Conservation (phyloP, 2,888 invertebrate species). For the Anodontia alba region DNA sequence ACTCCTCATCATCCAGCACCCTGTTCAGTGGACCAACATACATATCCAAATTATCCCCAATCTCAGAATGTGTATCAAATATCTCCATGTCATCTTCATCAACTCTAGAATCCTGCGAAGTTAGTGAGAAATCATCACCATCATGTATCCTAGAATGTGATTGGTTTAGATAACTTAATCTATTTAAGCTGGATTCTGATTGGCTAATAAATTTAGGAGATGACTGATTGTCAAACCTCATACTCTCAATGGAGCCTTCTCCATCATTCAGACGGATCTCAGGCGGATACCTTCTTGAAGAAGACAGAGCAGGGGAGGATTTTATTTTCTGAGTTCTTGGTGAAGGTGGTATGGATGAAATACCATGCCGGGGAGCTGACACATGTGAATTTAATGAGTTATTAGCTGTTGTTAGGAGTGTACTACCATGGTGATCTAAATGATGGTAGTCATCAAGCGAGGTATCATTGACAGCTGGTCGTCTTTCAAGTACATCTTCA, state of each 20-base stretch:
- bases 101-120: slow-evolving; percentile 11
- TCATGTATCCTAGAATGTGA: slow-evolving; percentile 24
- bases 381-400: background rate
- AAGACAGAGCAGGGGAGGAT: background rate
- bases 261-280: slow-evolving; percentile 59
- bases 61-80: slow-evolving; percentile 37
- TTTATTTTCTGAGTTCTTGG: background rate
- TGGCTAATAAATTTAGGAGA: slow-evolving; percentile 43
- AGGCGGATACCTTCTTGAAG: background rate
- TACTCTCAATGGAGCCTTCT: slow-evolving; percentile 55
- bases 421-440: background rate
- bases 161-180: slow-evolving; percentile 4
- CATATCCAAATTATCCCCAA: slow-evolving; percentile 45
- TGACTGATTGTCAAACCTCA: slow-evolving; percentile 44
- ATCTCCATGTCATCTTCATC: slow-evolving; percentile 46
- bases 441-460: background rate
- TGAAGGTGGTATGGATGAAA: background rate
- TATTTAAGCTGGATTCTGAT: slow-evolving; percentile 4
- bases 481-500: slow-evolving; percentile 61
- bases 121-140: slow-evolving; percentile 30
- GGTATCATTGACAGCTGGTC: slow-evolving; percentile 35
- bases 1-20: slow-evolving; percentile 51
- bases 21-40: slow-evolving; percentile 50
- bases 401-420: background rate
- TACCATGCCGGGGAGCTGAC: background rate